Conservation (phyloP, 2,113 vertebrate genomes). For the Scolopax mira region DNA sequence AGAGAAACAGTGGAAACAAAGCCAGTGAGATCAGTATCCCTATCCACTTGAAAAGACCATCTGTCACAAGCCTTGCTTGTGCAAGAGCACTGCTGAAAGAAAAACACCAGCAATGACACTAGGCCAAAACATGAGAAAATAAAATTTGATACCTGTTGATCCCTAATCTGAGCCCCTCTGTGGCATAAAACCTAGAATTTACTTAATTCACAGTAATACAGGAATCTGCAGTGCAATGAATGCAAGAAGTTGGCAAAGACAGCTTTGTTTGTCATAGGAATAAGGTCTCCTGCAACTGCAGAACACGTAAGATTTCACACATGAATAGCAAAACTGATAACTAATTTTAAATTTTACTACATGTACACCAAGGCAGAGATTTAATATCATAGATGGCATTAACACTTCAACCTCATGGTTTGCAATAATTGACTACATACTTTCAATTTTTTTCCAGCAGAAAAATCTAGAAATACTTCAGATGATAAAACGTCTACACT, state of each 20-base stretch:
- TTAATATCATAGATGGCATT: neutral
- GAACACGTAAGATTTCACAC: neutral
- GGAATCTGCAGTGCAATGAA: neutral
- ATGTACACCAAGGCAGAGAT: neutral
- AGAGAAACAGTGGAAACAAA: neutral
- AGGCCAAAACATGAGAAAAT: neutral
- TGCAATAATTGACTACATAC: neutral
- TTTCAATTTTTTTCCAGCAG: neutral
- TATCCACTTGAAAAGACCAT: neutral
- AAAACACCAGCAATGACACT: neutral
- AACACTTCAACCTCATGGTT: neutral
- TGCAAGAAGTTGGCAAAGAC: neutral
- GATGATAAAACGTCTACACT: neutral
- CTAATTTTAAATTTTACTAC: neutral
- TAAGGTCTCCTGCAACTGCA: neutral
- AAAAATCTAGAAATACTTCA: neutral
- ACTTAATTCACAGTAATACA: neutral
- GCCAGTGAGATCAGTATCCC: neutral
- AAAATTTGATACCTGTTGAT: neutral
- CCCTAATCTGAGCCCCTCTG: neutral
- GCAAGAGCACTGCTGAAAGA: neutral
- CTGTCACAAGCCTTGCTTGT: neutral
- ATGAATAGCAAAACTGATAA: neutral
- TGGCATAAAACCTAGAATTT: neutral
- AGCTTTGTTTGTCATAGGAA: neutral